These are phyloP conservation scores for Trematocara marginatum DNA, from an alignment of 2,113 vertebrate species.

Conservation along the genomic window DNA sequence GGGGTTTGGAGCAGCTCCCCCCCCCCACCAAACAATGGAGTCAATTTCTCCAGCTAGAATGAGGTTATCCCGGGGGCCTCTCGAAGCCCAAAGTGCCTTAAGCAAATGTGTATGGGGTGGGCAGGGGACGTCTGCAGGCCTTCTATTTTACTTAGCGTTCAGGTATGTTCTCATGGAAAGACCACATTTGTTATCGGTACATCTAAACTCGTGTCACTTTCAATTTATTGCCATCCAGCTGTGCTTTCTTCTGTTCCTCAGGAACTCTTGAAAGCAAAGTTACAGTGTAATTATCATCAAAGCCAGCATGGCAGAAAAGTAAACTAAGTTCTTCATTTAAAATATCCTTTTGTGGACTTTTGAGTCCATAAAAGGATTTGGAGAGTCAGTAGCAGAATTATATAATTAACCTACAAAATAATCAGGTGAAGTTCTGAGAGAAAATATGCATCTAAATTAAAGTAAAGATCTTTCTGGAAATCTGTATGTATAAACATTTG, in stretches of 20 bases:
- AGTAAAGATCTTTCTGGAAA: background rate
- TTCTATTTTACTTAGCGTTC: background rate
- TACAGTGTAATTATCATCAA: slow-evolving; percentile 25
- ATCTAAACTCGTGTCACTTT: slow-evolving; percentile 19
- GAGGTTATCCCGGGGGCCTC: slow-evolving; percentile 51
- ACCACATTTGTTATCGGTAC: background rate
- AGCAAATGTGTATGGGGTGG: background rate
- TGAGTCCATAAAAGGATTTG: background rate
- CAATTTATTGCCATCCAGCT: background rate
- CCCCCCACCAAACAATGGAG: slow-evolving; percentile 18
- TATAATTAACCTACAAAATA: background rate
- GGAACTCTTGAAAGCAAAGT: background rate
- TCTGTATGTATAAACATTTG: background rate
- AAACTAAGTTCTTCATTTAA: background rate
- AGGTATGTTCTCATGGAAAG: background rate
- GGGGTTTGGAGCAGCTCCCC: background rate
- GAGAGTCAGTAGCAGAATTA: background rate
- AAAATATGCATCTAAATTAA: background rate
- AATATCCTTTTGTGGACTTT: background rate
- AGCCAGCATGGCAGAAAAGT: background rate
- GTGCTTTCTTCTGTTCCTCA: background rate
- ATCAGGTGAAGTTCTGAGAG: background rate
- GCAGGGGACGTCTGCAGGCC: background rate
- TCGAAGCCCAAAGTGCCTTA: slow-evolving; percentile 8
- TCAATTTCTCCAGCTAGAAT: slow-evolving; percentile 57